Percentiles rank a stretch among this genome's conserved stretches.
Evolutionary conservation across 2,888 invertebrate genomes (phyloP).

Genomic region (Shargacucullia verbasci): DNA sequence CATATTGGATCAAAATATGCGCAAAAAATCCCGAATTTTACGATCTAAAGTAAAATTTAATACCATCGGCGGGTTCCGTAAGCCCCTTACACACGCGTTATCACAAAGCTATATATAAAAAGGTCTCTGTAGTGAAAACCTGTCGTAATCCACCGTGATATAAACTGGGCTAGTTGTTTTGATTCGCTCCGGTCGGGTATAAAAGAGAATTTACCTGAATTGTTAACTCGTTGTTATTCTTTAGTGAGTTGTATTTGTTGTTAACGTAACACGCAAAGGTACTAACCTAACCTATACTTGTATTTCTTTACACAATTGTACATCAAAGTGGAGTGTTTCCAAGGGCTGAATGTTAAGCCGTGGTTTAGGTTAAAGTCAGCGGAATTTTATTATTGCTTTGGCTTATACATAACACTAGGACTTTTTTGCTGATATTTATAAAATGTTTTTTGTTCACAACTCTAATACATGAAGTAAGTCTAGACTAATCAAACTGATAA

Average conservation of each 20-base stretch:
- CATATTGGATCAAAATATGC: slow-evolving; percentile 4
- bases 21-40: slow-evolving; percentile 21
- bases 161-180: slow-evolving; percentile 28
- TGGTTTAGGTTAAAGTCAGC: no score
- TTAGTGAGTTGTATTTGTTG: slow-evolving; percentile 12
- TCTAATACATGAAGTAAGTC: no score
- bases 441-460: no score
- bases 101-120: slow-evolving; percentile 36
- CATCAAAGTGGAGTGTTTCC: slow-evolving; percentile 5
- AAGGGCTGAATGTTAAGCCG: neutral
- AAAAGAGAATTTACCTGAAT: slow-evolving; percentile 28
- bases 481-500: no score
- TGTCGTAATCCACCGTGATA: slow-evolving; percentile 43
- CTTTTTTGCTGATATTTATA: no score
- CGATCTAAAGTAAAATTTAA: slow-evolving; percentile 34
- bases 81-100: slow-evolving; percentile 34
- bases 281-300: no score
- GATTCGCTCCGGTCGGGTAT: slow-evolving; percentile 9
- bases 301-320: no score
- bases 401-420: no score
- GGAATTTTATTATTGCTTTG: no score
- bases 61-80: slow-evolving; percentile 5
- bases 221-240: slow-evolving; percentile 30
- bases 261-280: no score
- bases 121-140: slow-evolving; percentile 29